Base-by-base conservation (phyloP, 2,888 invertebrate species). In the Catotricha subobsoleta region DNA sequence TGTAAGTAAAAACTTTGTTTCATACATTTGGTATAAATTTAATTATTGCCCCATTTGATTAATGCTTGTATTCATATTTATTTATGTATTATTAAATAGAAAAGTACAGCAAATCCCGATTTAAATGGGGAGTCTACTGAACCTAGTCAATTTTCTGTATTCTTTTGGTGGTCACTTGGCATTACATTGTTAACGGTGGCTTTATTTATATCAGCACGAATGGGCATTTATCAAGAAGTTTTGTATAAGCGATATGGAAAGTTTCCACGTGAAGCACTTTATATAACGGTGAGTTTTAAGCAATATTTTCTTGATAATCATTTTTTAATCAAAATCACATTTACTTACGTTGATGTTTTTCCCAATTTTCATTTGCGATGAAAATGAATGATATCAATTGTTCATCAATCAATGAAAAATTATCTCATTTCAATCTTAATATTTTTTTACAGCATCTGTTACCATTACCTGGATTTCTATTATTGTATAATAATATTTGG, bases 171-270 rank as follows among this genome's bases (percentile, higher is more conserved):
- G 74, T 66, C 67, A 42, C 47, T 77, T 44, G 87, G 94, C 3
- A 86, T 95, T 39, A 62, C 67, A 0, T 72, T 97, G 48, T 63
- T 98, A 33, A 83, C 87, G 0, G 69, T 84, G 43, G 92, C 94
- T 0, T 65, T 98, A 40, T 79, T 97, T 51, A 69, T 94, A 43
- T 94, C 95, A 0, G 92, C 97, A 1, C 70, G 87, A 50, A 88
- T 95, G 90, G 95, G 95, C 2, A 80, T 90, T 45, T 91, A 84
- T 61, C 95, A 95, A 59, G 94, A 95, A 64, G 76, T 76, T 1
- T 60, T 94, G 3, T 87, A 87, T 55, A 66, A 71, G 21, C 72
- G 73, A 45, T 75, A 82, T 60, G 97, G 95, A 37, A 97, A 95
- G 60, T 81, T 90, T 67, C 87, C 95, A 0, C 72, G 77, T 55